These are phyloP conservation scores for Eriocheir sinensis DNA, from an alignment of 1,140 invertebrate species.

Conservation along the genomic window DNA sequence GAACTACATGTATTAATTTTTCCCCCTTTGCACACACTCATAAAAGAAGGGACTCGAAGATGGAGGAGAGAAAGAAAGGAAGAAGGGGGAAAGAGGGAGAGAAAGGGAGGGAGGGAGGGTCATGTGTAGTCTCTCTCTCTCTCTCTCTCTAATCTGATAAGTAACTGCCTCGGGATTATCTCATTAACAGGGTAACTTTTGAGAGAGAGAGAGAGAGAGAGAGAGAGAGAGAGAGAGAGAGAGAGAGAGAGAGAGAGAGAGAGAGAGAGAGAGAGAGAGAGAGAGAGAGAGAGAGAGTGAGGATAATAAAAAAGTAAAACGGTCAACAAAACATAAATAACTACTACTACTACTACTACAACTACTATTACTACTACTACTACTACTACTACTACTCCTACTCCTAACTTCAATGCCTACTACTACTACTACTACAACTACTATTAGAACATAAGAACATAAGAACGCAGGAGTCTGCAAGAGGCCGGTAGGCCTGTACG, in stretches of 20 bases:
- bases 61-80: background rate
- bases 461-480: too few species aligned
- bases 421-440: too few species aligned
- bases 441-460: too few species aligned
- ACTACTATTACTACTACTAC: too few species aligned
- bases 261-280: background rate
- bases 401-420: too few species aligned
- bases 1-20: background rate
- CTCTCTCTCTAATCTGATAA: background rate
- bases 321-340: too few species aligned
- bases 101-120: background rate
- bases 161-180: constrained; percentile 13
- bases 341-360: too few species aligned
- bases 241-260: constrained; percentile 22
- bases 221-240: constrained; percentile 22
- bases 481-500: too few species aligned
- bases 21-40: background rate
- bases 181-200: background rate
- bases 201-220: background rate
- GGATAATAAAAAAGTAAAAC: background rate
- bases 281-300: background rate
- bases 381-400: too few species aligned
- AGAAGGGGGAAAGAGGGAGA: too few species aligned
- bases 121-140: too few species aligned
- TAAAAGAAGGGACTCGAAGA: background rate